phyloP scores from a whole-genome alignment of 2,888 invertebrate genomes.

The Bombylius discolor region DNA sequence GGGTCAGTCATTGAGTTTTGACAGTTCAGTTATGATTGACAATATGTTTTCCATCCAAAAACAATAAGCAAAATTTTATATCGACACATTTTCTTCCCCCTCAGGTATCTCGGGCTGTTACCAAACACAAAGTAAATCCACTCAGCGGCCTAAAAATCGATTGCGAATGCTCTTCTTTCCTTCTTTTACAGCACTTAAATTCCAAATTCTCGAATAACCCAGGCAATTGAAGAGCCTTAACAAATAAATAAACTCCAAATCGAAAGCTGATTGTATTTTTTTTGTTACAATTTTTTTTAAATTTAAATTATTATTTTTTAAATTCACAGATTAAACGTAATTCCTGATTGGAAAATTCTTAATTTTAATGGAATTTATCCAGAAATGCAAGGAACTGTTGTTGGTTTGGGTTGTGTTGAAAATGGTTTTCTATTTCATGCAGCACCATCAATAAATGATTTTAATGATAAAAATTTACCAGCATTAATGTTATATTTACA shows the following conservation, averaged over 20 bases:
- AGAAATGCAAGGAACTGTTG: constrained; percentile 46
- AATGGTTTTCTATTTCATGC: constrained; percentile 59
- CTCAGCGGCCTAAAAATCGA: too few species aligned
- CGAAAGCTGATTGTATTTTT: neutral
- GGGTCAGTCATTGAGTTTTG: too few species aligned
- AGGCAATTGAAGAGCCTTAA: too few species aligned
- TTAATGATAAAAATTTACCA: constrained; percentile 51
- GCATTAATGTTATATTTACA: constrained; percentile 66
- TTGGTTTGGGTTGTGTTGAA: constrained; percentile 72
- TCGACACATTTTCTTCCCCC: too few species aligned
- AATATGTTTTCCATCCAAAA: too few species aligned
- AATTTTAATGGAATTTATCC: constrained; percentile 26
- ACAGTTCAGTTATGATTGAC: too few species aligned
- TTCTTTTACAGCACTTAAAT: too few species aligned
- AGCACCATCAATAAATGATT: constrained; percentile 51
- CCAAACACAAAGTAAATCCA: too few species aligned
- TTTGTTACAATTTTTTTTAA: neutral
- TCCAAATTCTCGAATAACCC: too few species aligned
- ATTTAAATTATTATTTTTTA: neutral
- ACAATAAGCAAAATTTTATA: too few species aligned
- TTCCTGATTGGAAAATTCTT: constrained; percentile 22
- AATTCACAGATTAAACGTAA: constrained; percentile 5
- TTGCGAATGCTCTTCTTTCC: too few species aligned
- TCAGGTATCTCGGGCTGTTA: too few species aligned
- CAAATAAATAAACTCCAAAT: neutral